Evolutionary conservation across 2,113 vertebrate species (phyloP), one percentile per base, ranked within the genome.

Genomic region (Tragelaphus scriptus): DNA sequence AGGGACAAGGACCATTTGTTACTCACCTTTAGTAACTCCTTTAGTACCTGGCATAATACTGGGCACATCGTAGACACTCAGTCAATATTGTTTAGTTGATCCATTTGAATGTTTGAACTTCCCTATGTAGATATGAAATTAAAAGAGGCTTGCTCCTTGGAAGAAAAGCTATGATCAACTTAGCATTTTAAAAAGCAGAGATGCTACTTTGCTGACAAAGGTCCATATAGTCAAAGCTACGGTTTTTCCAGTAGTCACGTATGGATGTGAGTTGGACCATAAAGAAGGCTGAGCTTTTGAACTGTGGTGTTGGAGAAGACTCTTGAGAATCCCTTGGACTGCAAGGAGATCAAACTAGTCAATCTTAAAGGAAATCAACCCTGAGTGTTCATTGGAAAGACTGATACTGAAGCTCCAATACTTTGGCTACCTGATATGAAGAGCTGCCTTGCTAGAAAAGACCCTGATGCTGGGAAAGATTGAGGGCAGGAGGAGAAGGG

Each of bases 91-190:
- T 92, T 56, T 82, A 91, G 40, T 13, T 86, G 86, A 49, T 53
- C 26, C 32, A 79, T 71, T 86, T 97, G 32, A 44, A 93, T 47
- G 63, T 89, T 88, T 93, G 59, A 65, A 90, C 93, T 85, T 98
- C 92, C 28, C 58, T 91, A 36, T 17, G 44, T 75, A 40, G 36
- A 26, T 40, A 71, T 40, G 68, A 71, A 71, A 71, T 71, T 40
- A 71, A 71, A 71, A 71, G n/a, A 71, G 0, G 68, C 5, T 71
- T 71, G 19, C 68, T 36, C 68, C n/a, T 71, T 71, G n/a, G 10
- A 71, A 71, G 68, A 71, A 71, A 71, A 40, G 68, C 68, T 71
- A 71, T 71, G 65, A 71, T 36, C 19, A 71, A 71, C n/a, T 71
- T 36, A 71, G n/a, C 68, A 36, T 71, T 36, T 71, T 40, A 71